Evolutionary conservation across 2,113 vertebrate species (phyloP).

Genomic region (Pogona vitticeps): DNA sequence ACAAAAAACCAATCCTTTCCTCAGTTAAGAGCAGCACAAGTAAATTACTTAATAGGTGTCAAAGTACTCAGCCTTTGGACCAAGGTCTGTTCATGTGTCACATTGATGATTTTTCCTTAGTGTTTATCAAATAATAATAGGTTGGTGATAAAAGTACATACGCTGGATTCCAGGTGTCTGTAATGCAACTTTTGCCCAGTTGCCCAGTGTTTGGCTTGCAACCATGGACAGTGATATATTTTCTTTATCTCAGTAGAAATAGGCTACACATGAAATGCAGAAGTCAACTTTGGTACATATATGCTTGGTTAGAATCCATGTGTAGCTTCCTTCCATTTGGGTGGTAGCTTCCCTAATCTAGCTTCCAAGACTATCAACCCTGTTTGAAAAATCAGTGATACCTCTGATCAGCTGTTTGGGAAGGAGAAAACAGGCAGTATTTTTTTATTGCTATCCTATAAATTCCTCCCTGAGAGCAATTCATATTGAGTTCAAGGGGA

Average conservation of each 20-base stretch:
- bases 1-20: background rate
- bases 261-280: background rate
- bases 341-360: background rate
- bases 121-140: background rate
- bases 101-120: background rate
- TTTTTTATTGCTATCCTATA: background rate
- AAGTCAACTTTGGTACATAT: background rate
- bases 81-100: background rate
- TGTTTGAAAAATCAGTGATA: background rate
- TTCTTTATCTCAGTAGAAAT: background rate
- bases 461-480: background rate
- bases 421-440: background rate
- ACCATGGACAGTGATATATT: background rate
- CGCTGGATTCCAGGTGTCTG: background rate
- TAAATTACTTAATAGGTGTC: background rate
- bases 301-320: background rate
- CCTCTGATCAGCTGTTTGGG: background rate
- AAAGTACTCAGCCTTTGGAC: background rate
- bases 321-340: background rate
- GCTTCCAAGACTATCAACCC: too few relatives aligned
- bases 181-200: background rate
- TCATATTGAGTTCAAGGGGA: background rate
- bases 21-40: background rate
- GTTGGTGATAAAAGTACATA: background rate
- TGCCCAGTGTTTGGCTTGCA: background rate